phyloP scores from a whole-genome alignment of 2,797 vertebrate species.

The Argyrosomus regius region DNA sequence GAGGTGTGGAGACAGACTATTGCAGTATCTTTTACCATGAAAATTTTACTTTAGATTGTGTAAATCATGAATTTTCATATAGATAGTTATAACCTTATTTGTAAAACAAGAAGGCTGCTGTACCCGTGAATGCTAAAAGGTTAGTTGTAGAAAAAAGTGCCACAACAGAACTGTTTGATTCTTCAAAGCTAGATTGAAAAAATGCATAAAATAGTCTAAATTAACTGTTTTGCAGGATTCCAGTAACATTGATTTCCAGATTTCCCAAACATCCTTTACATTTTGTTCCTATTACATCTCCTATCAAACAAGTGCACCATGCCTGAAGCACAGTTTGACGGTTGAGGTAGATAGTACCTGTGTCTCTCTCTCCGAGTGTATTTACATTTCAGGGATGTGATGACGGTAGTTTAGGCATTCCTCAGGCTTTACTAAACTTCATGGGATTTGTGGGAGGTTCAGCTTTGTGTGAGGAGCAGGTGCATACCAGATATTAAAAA shows the following conservation, averaged over 20 bases:
- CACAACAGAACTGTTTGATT: not conserved
- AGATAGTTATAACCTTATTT: not conserved
- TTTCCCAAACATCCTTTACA: not conserved
- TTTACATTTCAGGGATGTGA: not conserved
- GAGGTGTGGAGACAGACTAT: too few relatives aligned
- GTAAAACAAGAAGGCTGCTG: too few relatives aligned
- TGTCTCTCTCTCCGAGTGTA: not conserved
- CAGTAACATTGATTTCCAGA: not conserved
- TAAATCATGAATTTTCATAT: not conserved
- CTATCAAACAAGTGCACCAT: not conserved
- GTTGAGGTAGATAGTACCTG: not conserved
- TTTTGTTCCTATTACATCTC: not conserved
- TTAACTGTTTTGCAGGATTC: not conserved
- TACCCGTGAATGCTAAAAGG: too few relatives aligned
- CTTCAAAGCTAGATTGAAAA: too few relatives aligned
- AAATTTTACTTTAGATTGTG: not conserved
- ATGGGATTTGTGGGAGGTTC: not conserved
- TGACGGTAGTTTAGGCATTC: not conserved
- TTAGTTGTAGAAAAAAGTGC: too few relatives aligned
- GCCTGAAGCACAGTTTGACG: not conserved
- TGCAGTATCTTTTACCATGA: not conserved
- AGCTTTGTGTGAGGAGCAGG: slow-evolving; percentile 14
- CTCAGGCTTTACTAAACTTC: not conserved
- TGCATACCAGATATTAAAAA: not conserved
- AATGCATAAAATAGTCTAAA: not conserved